Base-by-base conservation (phyloP, 2,888 invertebrate species). In the Aphodius sticticus region DNA sequence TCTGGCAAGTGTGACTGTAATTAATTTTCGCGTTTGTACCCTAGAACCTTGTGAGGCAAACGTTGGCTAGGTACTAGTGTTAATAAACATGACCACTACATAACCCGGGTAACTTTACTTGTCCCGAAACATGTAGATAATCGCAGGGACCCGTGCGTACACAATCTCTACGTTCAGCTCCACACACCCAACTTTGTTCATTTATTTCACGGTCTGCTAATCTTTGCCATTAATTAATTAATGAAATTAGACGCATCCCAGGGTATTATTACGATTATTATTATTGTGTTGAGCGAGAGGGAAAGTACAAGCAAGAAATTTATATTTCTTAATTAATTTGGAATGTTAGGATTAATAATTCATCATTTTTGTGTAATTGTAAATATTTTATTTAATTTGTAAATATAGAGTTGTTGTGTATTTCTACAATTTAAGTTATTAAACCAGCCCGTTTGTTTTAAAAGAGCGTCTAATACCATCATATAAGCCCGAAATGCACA, bases 51-150 rank as follows among this genome's bases (percentile, higher is more conserved):
- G 53, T 12, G 9, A 53, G 53, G 53, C 53, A 53, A 53, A 53
- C 12, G 53, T 53, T 53, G 7, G 2, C 53, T 53, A 53, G 53
- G 53, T 53, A 53, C 53, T 12, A 53, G 53, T 53, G 53, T 53
- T 53, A 53, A 53, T 53, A 53, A 53, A 53, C 53, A 53, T 53
- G 53, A 53, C 53, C 53, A 53, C 53, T 53, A 53, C 53, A 53
- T 53, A 53, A 53, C 6, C 53, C 53, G 53, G 53, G 9, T 53
- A 53, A 53, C 2, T 53, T 53, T 53, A 53, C 53, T 53, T 53
- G 53, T 5, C 53, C 53, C 53, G 53, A 53, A 53, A 53, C 53
- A 53, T 53, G 53, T 53, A 53, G 53, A 53, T 53, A 53, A 53
- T 53, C 53, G 53, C 53, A 53, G 53, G 53, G 53, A 53, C 6